Evolutionary conservation across 1,140 invertebrate species (phyloP), one percentile per base, ranked within the genome.

Genomic region (Drosophila sproati): DNA sequence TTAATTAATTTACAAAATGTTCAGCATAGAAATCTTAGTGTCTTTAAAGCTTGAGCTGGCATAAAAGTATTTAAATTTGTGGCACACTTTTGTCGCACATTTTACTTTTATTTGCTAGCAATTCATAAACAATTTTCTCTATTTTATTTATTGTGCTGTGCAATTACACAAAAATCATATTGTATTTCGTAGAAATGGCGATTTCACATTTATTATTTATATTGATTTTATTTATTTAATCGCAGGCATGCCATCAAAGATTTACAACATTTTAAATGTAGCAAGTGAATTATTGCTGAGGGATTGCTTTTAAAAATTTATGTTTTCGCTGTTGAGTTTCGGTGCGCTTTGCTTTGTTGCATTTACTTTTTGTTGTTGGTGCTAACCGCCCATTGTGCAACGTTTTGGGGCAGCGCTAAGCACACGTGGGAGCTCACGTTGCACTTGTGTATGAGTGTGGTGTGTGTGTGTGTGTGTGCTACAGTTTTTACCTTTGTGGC

Each of bases 401-500:
- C 43, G 12, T 51, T 60, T 68, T 51, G 71, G 55, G 48, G 71
- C 64, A 60, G 71, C 29, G 6, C 12, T 37, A 50, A 60, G 55
- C 68, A 63, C 73, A 68, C 73, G 68, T 75, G 73, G 68, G 68
- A 75, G 73, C 39, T 43, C 68, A 29, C 47, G 37, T 32, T 75
- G 68, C 68, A 75, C 8, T 71, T 47, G 55, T 59, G 62, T 63
- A 35, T 41, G 29, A 29, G 45, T 51, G 43, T 56, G 39, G 7
- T 55, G 32, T 59, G 41, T 57, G 45, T 43, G 39, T 32, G 43
- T 55, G 48, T 37, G 37, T 48, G 20, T 50, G 35, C 39, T 56
- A 56, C 29, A 67, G 67, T 59, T 64, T 79, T 81, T 77, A 70
- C 74, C 77, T 83, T 86, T 79, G 73, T 82, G 80, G 77, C 80